Evolutionary conservation across 92 coral and sea anemone species (phyloP), one percentile per base, ranked within the genome.

Genomic region (Scolanthus callimorphus): DNA sequence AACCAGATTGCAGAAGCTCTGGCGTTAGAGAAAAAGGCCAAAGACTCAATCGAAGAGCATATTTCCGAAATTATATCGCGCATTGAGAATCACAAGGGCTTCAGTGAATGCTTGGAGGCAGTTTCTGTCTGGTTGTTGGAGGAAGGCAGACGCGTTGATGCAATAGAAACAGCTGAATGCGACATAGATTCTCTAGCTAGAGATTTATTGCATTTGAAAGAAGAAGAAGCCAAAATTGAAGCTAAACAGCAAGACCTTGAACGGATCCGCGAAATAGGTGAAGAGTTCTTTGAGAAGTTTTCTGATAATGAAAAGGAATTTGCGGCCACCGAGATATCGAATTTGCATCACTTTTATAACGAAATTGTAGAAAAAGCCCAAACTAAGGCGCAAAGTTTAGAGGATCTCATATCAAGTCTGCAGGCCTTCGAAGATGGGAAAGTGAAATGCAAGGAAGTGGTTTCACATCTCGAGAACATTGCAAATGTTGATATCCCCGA

Each of bases 391-490:
- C 57, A 48, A 29, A 15, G 51, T 21, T 8, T 61, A 25, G 69
- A 48, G 27, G 71, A 59, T 25, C 62, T 66, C 19, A 52, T 26
- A 17, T 57, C 26, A 15, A 65, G 55, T 25, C 17, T 49, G 25
- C 49, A 52, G n/a, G n/a, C n/a, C n/a, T 59, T 90, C 12, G 66
- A 80, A 22, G 77, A 79, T 31, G 74, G 61, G 39, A 62, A 85
- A 1, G 39, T 41, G 51, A 71, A 56, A 19, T 90, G 97, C 52
- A 43, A 67, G 31, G 78, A 74, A 27, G 45, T 82, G 30, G 65
- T 90, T 1, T 54, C 47, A 23, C 77, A 75, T 27, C 80, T 73
- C 10, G 90, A 79, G 27, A 46, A 48, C 4, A 41, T 66, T 28
- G 48, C 85, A 2, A 61, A 49, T 12, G 59, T 58, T 44, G 70